Evolutionary conservation across 1,140 invertebrate species (phyloP), one percentile per base, ranked within the genome.

Genomic region (Ceratina australensis): DNA sequence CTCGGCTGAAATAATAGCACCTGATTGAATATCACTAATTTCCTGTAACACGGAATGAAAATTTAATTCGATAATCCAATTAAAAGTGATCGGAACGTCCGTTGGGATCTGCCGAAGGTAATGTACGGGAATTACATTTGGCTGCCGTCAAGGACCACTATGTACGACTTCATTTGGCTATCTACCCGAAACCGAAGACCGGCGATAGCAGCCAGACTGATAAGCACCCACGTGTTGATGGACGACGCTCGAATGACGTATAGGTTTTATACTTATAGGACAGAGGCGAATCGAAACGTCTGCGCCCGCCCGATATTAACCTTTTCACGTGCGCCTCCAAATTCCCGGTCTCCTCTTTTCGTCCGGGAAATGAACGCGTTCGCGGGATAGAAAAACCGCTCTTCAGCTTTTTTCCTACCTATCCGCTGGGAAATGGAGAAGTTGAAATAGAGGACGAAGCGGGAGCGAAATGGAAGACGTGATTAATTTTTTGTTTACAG

Each of bases 221-320:
- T 57, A 72, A 82, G 63, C 71, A 72, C 13, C 67, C 81, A 72
- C 67, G 68, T 81, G 80, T 80, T 80, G 81, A 82, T 81, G 66
- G 67, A 54, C 61, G 67, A 76, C 28, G 49, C 59, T 64, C 78
- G 61, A 52, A 78, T 12, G 42, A 78, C 52, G 47, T 28, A 57
- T 49, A 50, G 56, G 50, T 81, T 82, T 79, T 78, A 73, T 78
- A 57, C 81, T 79, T 78, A 73, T 78, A 57, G 42, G 16, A n/a
- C 28, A 61, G 56, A 28, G 59, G 12, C 16, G 22, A 60, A 28
- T 47, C 42, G 66, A 77, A 77, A 79, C 33, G 33, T 42, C 33
- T 42, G 33, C 33, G 33, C 56, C 78, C 42, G 15, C 26, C 59
- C 56, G 68, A 83, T 78, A 83, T 83, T 83, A 83, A 42, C 49